A percentile compares a stretch with the other conserved stretches of the same genome.
phyloP scores from a whole-genome alignment of 2,888 invertebrate species.

The Parnassius apollo region DNA sequence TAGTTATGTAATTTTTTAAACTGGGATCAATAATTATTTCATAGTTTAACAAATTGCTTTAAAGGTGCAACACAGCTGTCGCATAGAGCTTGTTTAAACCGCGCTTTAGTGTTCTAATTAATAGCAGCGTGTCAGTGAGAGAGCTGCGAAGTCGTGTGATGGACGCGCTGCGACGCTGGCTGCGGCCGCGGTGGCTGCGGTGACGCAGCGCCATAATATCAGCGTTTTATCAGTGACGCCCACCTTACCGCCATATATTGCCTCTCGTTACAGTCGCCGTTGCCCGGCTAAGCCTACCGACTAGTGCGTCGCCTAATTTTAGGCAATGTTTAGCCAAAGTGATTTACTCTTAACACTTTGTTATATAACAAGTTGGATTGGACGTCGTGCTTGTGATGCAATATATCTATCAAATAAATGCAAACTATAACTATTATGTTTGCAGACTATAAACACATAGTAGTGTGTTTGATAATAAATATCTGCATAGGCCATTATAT shows the following conservation, averaged over 20 bases:
- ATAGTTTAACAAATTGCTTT: neutral
- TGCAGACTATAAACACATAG: no score
- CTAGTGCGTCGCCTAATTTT: constrained; percentile 17
- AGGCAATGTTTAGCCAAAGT: constrained; percentile 18
- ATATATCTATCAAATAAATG: neutral
- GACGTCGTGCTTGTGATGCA: neutral
- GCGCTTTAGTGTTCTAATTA: constrained; percentile 30
- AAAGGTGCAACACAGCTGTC: neutral
- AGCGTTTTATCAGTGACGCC: constrained; percentile 69
- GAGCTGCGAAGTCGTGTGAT: constrained; percentile 49
- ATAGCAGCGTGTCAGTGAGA: constrained; percentile 35
- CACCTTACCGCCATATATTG: constrained; percentile 24
- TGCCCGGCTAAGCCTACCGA: constrained; percentile 34
- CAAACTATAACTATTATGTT: no score
- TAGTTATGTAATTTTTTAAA: no score
- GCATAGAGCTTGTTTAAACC: constrained; percentile 6
- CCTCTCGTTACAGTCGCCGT: constrained; percentile 31
- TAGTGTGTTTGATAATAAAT: no score
- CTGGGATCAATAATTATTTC: no score
- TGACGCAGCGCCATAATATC: constrained; percentile 64
- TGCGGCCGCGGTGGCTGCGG: constrained; percentile 42
- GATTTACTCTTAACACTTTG: constrained; percentile 8
- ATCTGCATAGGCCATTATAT: no score
- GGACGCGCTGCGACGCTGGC: constrained; percentile 49
- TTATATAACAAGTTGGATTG: constrained; percentile 4